A percentile compares a stretch with the other conserved stretches of the same genome.
These are phyloP conservation scores for Teinopalpus imperialis DNA, from an alignment of 2,888 invertebrate species.

Conservation along the genomic window DNA sequence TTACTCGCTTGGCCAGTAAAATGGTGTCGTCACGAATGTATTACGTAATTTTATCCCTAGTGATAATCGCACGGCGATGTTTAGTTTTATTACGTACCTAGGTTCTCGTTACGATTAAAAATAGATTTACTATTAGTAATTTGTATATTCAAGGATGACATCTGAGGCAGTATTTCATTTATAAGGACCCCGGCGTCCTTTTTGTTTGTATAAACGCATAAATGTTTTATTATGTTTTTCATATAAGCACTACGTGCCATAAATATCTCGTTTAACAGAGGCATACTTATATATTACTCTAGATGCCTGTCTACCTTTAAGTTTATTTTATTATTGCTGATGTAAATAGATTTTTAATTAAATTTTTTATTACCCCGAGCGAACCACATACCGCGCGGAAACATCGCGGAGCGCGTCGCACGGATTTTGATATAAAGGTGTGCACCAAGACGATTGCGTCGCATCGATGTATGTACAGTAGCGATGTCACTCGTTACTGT, in stretches of 20 bases:
- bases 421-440: too few relatives aligned
- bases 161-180: constrained; percentile 78
- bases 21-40: constrained; percentile 10
- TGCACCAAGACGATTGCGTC: too few relatives aligned
- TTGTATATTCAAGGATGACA: constrained; percentile 70
- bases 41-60: constrained; percentile 28
- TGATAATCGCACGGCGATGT: constrained; percentile 11
- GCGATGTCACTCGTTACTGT: too few relatives aligned
- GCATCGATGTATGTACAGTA: too few relatives aligned
- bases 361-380: constrained; percentile 6
- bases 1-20: constrained; percentile 46
- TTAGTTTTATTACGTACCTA: constrained; percentile 9
- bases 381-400: background rate
- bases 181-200: constrained; percentile 42
- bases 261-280: constrained; percentile 18
- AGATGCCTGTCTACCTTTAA: background rate
- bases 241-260: constrained; percentile 36
- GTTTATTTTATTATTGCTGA: constrained; percentile 9
- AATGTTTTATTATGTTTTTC: constrained; percentile 36
- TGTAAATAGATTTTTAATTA: constrained; percentile 15
- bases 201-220: constrained; percentile 45
- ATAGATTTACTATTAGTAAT: constrained; percentile 29
- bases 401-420: too few relatives aligned
- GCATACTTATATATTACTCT: constrained; percentile 15
- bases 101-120: constrained; percentile 32